A percentile compares a stretch with the other conserved stretches of the same genome.
phyloP scores from a whole-genome alignment of 2,113 vertebrate genomes.

The Anhinga anhinga region DNA sequence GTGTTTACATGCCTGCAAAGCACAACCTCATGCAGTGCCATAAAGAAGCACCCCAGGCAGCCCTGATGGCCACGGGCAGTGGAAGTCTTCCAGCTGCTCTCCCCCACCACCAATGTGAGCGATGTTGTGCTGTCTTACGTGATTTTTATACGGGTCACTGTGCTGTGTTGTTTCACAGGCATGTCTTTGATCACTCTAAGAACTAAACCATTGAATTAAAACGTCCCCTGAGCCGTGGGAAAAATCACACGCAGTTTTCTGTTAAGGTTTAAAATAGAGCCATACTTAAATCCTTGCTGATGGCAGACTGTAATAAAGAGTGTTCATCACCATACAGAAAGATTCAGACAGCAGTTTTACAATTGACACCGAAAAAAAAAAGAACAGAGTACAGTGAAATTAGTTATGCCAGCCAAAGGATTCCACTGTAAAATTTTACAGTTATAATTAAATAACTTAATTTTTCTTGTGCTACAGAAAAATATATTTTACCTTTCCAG shows the following conservation, averaged over 20 bases:
- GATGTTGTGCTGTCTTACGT: neutral
- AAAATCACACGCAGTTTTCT: neutral
- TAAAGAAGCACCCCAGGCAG: neutral
- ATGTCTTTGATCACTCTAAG: neutral
- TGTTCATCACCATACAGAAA: neutral
- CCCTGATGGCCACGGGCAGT: accelerated
- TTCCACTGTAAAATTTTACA: neutral
- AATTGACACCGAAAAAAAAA: neutral
- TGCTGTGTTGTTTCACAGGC: neutral
- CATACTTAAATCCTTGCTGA: neutral
- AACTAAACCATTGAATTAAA: neutral
- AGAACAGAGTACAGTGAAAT: neutral
- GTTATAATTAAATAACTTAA: neutral
- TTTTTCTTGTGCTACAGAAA: neutral
- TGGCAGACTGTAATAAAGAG: neutral
- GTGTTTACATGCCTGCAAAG: neutral
- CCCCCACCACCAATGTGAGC: neutral
- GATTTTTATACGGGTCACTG: neutral
- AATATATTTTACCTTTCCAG: neutral
- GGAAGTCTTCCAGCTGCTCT: neutral
- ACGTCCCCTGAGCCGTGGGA: neutral
- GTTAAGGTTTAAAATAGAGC: neutral
- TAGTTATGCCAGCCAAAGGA: neutral
- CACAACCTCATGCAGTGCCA: accelerated
- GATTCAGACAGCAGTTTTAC: neutral